Conservation (phyloP, 2,113 vertebrate species). For the Phycodurus eques region DNA sequence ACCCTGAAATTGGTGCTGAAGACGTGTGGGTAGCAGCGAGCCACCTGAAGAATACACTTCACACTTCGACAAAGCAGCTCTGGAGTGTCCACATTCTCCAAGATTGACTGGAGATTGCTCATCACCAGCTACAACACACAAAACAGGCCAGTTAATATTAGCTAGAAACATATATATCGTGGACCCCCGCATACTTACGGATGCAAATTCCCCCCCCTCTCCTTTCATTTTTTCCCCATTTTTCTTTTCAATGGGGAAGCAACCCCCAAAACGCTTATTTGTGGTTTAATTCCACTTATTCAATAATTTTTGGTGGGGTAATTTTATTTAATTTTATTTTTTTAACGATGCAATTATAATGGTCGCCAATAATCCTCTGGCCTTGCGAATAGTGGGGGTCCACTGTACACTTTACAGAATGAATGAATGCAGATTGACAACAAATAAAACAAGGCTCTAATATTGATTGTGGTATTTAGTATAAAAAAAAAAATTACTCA, state of each 20-base stretch:
- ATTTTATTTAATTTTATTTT: no score
- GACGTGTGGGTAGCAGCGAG: conserved; percentile 94
- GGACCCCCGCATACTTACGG: no score
- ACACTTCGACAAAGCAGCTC: conserved; percentile 97
- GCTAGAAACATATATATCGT: background rate
- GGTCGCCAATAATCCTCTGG: no score
- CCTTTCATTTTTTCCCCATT: no score
- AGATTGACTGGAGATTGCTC: conserved; percentile 94
- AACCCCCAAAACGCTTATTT: no score
- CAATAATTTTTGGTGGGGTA: no score
- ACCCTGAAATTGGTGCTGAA: conserved; percentile 99
- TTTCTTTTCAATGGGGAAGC: no score
- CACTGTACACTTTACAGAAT: no score
- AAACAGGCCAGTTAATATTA: background rate
- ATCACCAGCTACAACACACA: conserved; percentile 85
- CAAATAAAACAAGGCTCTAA: background rate
- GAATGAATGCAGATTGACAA: background rate
- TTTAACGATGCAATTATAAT: no score
- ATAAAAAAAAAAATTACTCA: background rate
- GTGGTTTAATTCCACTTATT: no score
- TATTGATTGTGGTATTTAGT: background rate
- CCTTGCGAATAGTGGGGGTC: no score
- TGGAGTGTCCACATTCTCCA: conserved; percentile 98
- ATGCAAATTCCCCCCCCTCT: no score
- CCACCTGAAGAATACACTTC: conserved; percentile 93